phyloP scores from a whole-genome alignment of 2,797 vertebrate genomes.

The Enteromius fasciolatus region DNA sequence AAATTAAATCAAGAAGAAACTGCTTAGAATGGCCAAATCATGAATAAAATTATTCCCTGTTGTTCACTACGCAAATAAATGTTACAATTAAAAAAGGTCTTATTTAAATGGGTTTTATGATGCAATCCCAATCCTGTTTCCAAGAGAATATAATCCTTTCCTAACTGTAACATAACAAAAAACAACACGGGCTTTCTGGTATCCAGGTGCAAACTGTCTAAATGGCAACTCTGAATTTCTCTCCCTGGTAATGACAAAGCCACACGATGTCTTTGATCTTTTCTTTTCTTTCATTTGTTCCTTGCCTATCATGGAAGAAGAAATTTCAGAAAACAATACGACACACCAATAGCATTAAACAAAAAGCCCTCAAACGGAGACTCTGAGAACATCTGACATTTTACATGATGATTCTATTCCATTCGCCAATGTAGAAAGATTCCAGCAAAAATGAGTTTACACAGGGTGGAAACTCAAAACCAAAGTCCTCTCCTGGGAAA shows the following conservation, averaged over 20 bases:
- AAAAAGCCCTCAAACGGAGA: conserved; percentile 15
- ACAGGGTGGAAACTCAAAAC: conserved; percentile 15
- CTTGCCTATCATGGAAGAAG: conserved; percentile 10
- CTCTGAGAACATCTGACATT: conserved; percentile 32
- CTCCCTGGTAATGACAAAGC: neutral
- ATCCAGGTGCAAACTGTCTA: conserved; percentile 22
- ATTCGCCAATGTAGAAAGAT: neutral
- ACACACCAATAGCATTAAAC: conserved; percentile 12
- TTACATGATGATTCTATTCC: conserved; percentile 36
- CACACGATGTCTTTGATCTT: conserved; percentile 9
- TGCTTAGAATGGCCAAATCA: neutral
- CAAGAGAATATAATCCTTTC: neutral
- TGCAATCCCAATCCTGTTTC: neutral
- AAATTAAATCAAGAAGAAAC: neutral
- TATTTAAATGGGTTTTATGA: neutral
- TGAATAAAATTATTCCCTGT: neutral
- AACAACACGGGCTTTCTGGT: neutral
- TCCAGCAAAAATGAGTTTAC: conserved; percentile 14
- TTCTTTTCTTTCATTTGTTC: conserved; percentile 19
- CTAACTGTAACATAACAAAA: neutral
- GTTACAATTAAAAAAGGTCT: neutral
- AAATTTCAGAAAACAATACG: conserved; percentile 13
- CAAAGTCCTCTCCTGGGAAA: conserved; percentile 16
- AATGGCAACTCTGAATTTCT: conserved; percentile 18
- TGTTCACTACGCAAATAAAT: neutral